Percentiles rank a stretch among this genome's conserved stretches.
Evolutionary conservation across 2,113 vertebrate species (phyloP).

Genomic region (Leptosomus discolor): DNA sequence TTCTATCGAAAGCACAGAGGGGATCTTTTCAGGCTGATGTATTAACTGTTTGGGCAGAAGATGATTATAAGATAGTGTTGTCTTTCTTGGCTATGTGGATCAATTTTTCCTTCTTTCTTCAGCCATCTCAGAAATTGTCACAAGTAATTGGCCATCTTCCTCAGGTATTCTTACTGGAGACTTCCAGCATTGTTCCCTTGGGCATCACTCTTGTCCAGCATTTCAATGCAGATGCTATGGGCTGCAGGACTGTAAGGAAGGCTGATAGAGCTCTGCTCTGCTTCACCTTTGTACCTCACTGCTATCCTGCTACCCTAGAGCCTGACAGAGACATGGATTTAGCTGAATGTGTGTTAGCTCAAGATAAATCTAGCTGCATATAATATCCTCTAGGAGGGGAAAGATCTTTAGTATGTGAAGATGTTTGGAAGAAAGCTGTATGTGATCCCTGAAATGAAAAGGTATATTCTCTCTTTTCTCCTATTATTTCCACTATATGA

Average conservation of each 20-base stretch:
- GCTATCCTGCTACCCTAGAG: neutral
- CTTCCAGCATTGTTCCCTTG: fast-evolving
- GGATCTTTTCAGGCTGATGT: neutral
- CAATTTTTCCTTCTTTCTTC: neutral
- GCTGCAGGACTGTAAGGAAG: neutral
- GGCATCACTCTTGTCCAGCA: neutral
- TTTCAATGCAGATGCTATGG: neutral
- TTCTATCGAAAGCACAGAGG: neutral
- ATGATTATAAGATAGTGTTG: neutral
- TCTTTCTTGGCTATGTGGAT: neutral
- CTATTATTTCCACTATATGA: neutral
- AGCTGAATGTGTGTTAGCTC: neutral
- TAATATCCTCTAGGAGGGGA: neutral
- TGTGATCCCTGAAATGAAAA: neutral
- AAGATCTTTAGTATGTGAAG: neutral
- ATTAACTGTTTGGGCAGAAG: neutral
- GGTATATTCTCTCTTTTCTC: neutral
- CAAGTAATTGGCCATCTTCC: neutral
- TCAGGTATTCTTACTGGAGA: neutral
- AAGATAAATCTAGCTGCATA: neutral
- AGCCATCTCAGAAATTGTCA: neutral
- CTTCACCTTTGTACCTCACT: neutral
- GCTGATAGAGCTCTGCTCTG: neutral
- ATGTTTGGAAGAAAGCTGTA: neutral
- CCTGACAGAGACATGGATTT: neutral